Base-by-base conservation (phyloP, 2,888 invertebrate genomes). In the Alviniconcha strummeri region DNA sequence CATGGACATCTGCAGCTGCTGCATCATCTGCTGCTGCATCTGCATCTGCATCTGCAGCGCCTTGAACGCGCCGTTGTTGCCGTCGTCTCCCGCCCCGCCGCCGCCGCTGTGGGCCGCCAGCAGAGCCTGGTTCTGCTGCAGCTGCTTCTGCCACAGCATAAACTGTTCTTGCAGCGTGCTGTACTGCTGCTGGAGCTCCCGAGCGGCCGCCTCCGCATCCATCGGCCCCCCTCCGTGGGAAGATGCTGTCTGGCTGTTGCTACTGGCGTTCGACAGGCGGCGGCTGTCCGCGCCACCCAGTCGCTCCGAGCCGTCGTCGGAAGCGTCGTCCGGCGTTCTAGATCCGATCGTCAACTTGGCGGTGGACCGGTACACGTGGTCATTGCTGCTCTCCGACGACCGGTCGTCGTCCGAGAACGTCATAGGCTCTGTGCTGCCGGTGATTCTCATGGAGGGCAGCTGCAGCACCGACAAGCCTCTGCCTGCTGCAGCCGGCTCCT, bases 101-200 rank as follows among this genome's bases (percentile, higher is more conserved):
- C 83, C n/a, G 81, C 85, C 78, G n/a, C 84, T 74, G 72, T 88
- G 87, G 72, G 87, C 75, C n/a, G 91, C 85, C 80, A 93, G 87
- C 19, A 92, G 84, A 54, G 85, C 88, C 84, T 92, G 91, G 87
- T 92, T 92, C 76, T 89, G 88, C 84, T 87, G 77, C 78, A 93
- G 87, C 86, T 93, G 93, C 75, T 88, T 86, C 83, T 93, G 91
- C 93, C 93, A 93, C 82, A 88, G 83, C 11, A 85, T 74, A 78
- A 92, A 89, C 87, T 93, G 92, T 64, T 89, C 84, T 86, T 93
- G 91, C 74, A 93, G 87, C 17, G 90, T 87, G 52, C 88, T 85
- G 85, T 91, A 91, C 85, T 92, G 91, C 7, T 86, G 83, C 86
- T 90, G 88, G 74, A 90, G 84, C 36, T 74, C 57, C 56, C 57